A percentile compares a stretch with the other conserved stretches of the same genome.
Conservation (phyloP, 2,113 vertebrate species). For the Pachyramphus minor region DNA sequence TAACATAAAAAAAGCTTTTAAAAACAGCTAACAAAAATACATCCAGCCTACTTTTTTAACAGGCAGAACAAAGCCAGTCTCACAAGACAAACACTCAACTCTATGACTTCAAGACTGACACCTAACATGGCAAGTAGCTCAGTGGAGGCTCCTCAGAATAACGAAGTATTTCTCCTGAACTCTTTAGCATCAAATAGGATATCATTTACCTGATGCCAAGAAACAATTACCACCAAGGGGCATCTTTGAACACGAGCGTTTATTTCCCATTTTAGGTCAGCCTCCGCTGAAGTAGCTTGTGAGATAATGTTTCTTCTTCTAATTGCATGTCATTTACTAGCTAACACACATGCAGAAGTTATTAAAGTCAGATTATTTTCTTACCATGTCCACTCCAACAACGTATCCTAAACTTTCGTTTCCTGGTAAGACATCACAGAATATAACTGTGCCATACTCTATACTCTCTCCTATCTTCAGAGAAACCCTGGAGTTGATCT, state of each 20-base stretch:
- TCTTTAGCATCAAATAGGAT: background rate
- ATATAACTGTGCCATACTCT: slow-evolving; percentile 95
- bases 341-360: slow-evolving; percentile 61
- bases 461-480: slow-evolving; percentile 90
- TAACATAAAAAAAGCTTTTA: background rate
- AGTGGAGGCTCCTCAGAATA: slow-evolving; percentile 54
- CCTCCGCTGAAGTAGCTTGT: slow-evolving; percentile 57
- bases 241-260: background rate
- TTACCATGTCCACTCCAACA: slow-evolving; percentile 98
- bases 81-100: slow-evolving; percentile 27
- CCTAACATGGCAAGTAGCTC: slow-evolving; percentile 48
- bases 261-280: slow-evolving; percentile 23
- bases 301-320: slow-evolving; percentile 2
- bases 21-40: background rate
- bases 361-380: slow-evolving; percentile 63
- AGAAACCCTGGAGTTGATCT: slow-evolving; percentile 95
- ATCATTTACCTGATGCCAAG: slow-evolving; percentile 25
- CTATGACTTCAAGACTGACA: slow-evolving; percentile 19
- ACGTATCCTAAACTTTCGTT: slow-evolving; percentile 96
- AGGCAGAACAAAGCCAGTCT: slow-evolving; percentile 26
- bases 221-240: background rate
- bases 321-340: slow-evolving; percentile 61
- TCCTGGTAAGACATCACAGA: slow-evolving; percentile 93
- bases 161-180: background rate
- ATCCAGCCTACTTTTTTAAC: background rate